Evolutionary conservation across 2,113 vertebrate species (phyloP).

Genomic region (Pelodiscus sinensis): DNA sequence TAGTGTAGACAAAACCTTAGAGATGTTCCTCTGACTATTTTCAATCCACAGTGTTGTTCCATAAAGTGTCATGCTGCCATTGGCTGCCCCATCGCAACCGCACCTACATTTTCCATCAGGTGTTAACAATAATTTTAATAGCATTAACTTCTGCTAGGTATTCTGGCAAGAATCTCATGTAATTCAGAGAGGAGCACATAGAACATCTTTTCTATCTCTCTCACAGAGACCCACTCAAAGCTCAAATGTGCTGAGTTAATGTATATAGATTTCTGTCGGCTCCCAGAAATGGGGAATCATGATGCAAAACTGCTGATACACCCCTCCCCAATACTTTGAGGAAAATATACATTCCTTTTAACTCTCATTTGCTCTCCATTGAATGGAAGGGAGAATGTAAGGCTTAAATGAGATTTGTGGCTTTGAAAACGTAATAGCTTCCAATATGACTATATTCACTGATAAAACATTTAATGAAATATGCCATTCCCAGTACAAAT

Average conservation of each 20-base stretch:
- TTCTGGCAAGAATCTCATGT: neutral
- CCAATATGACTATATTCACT: slow-evolving; percentile 14
- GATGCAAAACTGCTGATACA: rapidly evolving
- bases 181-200: neutral
- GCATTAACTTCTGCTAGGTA: neutral
- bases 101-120: neutral
- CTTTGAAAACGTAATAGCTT: neutral
- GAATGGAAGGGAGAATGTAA: neutral
- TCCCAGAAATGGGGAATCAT: rapidly evolving
- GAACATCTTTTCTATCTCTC: neutral
- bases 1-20: neutral
- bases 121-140: neutral
- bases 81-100: neutral
- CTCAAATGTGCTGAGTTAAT: neutral
- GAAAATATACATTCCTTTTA: neutral
- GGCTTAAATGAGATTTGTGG: neutral
- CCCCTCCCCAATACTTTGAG: neutral
- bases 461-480: slow-evolving; percentile 59
- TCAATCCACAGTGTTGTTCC: neutral
- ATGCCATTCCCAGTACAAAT: slow-evolving; percentile 72
- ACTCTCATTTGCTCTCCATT: neutral
- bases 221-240: neutral
- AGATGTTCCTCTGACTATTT: neutral
- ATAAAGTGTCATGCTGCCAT: neutral
- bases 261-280: neutral